Evolutionary conservation across 64 coral and sea anemone species (phyloP).

Genomic region (Orbicella faveolata): DNA sequence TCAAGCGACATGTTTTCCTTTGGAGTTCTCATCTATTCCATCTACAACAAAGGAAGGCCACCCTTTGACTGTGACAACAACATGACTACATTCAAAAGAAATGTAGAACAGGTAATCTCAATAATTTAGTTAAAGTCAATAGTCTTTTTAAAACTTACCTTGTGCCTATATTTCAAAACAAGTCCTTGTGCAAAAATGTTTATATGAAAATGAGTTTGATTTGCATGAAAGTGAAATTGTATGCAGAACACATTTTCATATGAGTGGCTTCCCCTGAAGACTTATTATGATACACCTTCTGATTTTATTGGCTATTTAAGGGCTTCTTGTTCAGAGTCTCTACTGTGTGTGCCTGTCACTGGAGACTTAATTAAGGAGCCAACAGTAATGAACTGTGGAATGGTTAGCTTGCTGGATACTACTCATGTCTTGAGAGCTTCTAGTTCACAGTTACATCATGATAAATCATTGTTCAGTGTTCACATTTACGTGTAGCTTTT

Average conservation of each 20-base stretch:
- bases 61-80: constrained; percentile 84
- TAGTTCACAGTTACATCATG: background rate
- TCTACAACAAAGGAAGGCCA: constrained; percentile 86
- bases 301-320: background rate
- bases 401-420: constrained; percentile 14
- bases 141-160: background rate
- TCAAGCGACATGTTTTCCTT: constrained; percentile 94
- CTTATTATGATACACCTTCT: too few species aligned
- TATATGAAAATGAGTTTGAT: too few species aligned
- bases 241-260: too few species aligned
- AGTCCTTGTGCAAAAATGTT: too few species aligned
- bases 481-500: background rate
- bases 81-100: constrained; percentile 84
- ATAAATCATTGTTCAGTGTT: background rate
- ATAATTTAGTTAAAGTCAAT: background rate
- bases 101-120: constrained; percentile 75
- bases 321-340: constrained; percentile 26
- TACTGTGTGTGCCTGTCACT: background rate
- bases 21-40: constrained; percentile 84
- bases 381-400: constrained; percentile 11
- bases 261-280: too few species aligned
- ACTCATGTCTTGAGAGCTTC: background rate
- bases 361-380: constrained; percentile 10
- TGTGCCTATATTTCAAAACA: too few species aligned
- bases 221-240: too few species aligned